These are phyloP conservation scores for Climacteris rufus DNA, from an alignment of 2,113 vertebrate genomes.

Conservation along the genomic window DNA sequence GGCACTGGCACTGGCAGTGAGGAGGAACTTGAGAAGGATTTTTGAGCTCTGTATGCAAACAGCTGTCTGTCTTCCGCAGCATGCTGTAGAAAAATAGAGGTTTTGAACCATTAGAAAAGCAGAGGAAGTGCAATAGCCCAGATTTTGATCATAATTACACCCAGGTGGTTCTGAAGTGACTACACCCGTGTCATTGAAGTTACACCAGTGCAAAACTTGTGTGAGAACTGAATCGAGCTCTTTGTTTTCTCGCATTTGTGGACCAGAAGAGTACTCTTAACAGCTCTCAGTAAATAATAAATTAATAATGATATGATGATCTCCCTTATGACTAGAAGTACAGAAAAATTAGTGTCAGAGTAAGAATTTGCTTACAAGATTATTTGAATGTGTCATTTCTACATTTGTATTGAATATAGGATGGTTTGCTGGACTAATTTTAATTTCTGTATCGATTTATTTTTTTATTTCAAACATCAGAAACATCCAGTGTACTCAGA, in stretches of 20 bases:
- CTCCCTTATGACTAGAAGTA: conserved; percentile 39
- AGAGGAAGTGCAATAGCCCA: conserved; percentile 52
- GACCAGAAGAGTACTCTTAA: conserved; percentile 43
- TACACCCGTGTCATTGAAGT: conserved; percentile 36
- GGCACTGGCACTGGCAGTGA: background rate
- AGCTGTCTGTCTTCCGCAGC: conserved; percentile 45
- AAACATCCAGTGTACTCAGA: background rate
- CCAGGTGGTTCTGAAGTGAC: conserved; percentile 65
- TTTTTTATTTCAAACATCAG: background rate
- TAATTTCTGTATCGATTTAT: background rate
- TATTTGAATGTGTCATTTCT: background rate
- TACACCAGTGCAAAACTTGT: conserved; percentile 41
- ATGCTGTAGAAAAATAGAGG: background rate
- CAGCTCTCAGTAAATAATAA: conserved; percentile 64
- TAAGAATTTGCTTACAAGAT: background rate
- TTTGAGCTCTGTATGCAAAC: conserved; percentile 32
- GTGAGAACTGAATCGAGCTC: conserved; percentile 24
- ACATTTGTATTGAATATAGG: background rate
- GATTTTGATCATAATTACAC: conserved; percentile 60
- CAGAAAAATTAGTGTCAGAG: conserved; percentile 14
- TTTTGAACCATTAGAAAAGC: conserved; percentile 42
- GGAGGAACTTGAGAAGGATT: conserved; percentile 26
- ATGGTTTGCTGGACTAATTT: background rate
- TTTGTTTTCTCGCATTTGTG: conserved; percentile 42
- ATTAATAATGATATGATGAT: conserved; percentile 61